Conservation (phyloP, 2,888 invertebrate genomes). For the Ichneumon xanthorius region DNA sequence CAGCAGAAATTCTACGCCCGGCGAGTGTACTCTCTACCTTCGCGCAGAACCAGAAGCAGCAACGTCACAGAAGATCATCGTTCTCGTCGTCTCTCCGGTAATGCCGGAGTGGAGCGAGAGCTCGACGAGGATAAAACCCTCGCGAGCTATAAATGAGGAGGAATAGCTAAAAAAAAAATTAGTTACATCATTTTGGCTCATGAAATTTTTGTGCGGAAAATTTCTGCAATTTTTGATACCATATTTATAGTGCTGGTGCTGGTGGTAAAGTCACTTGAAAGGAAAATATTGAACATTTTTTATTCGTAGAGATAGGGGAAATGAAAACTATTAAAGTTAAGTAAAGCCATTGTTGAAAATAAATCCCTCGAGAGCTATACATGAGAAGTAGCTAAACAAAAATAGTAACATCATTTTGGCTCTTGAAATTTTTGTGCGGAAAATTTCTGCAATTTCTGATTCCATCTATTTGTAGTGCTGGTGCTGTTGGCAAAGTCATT, state of each 20-base stretch:
- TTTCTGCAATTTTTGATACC: background rate
- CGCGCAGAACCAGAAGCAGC: constrained; percentile 69
- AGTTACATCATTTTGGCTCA: background rate
- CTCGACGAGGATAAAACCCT: constrained; percentile 15
- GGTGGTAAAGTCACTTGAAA: too few species aligned
- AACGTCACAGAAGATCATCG: constrained; percentile 60
- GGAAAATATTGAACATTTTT: too few species aligned
- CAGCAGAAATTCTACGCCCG: constrained; percentile 65
- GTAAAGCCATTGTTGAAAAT: background rate
- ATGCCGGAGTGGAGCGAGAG: constrained; percentile 18
- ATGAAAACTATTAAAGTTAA: too few species aligned
- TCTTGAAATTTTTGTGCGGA: too few species aligned
- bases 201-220: background rate
- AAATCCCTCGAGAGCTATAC: background rate
- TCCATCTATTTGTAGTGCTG: too few species aligned
- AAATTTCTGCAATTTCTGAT: too few species aligned
- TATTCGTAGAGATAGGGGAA: too few species aligned
- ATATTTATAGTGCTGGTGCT: background rate
- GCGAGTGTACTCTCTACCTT: constrained; percentile 23
- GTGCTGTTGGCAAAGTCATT: too few species aligned
- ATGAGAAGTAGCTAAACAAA: background rate
- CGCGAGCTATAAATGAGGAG: background rate
- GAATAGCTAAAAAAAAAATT: background rate
- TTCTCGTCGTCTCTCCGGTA: constrained; percentile 52
- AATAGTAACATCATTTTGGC: background rate